Evolutionary conservation across 1,140 invertebrate species (phyloP), one percentile per base, ranked within the genome.

Genomic region (Leptinotarsa texana): DNA sequence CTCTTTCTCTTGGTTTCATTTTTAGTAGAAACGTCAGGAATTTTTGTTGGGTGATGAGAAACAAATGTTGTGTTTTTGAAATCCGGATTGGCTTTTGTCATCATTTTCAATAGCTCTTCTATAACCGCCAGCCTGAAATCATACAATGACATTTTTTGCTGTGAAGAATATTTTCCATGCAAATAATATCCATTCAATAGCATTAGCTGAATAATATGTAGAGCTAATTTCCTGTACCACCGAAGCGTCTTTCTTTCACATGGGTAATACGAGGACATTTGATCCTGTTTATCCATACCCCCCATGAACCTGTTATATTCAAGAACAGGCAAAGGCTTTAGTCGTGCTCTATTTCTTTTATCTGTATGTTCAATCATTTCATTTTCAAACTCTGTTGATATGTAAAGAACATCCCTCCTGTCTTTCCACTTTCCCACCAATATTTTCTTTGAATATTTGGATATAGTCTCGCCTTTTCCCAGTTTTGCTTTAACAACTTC

Each of bases 391-490:
- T 79, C 80, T 42, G 77, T 83, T 8, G 80, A 84, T 22, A 85
- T 78, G 74, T 83, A 80, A 11, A 80, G 49, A 47, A 85, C 80
- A 57, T 83, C 80, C 48, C 79, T 75, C 49, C 84, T 84, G 69
- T 84, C 81, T 22, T 76, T 77, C 83, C 85, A 85, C 80, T 85
- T 84, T 22, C 79, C 75, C 49, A 33, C 84, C 72, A 77, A 27
- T 42, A 77, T 68, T 18, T 49, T 49, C 42, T 74, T 61, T 49
- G 83, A 80, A 75, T 82, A 80, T 66, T 77, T 76, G 13, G 74
- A 80, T 18, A 82, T 68, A 65, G 80, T 75, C 65, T 85, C 79
- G 74, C 82, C 82, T 61, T 73, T 76, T 79, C 77, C 82, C 71
- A 83, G 76, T 70, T 83, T 85, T 73, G 33, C 69, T 18, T 74